Percentiles rank a stretch among this genome's conserved stretches.
These are phyloP conservation scores for Percopsis omiscomaycus DNA, from an alignment of 2,797 vertebrate species.

Conservation along the genomic window DNA sequence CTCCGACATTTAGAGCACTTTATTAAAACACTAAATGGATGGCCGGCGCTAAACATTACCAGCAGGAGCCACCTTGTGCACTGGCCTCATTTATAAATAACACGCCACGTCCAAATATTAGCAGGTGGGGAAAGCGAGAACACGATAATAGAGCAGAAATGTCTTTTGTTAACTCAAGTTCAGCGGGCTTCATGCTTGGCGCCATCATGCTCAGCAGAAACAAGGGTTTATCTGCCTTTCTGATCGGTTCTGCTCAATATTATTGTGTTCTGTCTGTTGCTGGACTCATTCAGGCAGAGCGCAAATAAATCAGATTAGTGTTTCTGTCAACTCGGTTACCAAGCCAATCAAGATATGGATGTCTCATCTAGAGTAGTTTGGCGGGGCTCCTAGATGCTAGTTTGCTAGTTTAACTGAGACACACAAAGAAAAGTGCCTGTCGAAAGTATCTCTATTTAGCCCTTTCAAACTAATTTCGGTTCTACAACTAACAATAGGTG, in stretches of 20 bases:
- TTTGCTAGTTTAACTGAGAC: background rate
- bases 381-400: conserved; percentile 18
- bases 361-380: conserved; percentile 13
- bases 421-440: conserved; percentile 21
- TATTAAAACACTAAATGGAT: conserved; percentile 30
- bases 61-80: conserved; percentile 39
- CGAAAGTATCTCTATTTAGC: conserved; percentile 20
- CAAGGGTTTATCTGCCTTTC: conserved; percentile 31
- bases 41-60: conserved; percentile 32
- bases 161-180: conserved; percentile 20
- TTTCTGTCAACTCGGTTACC: conserved; percentile 53
- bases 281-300: conserved; percentile 49
- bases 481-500: background rate
- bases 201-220: conserved; percentile 13
- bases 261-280: conserved; percentile 36
- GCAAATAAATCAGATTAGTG: conserved; percentile 59
- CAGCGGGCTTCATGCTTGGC: conserved; percentile 14
- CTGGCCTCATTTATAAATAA: conserved; percentile 51
- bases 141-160: conserved; percentile 53
- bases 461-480: conserved; percentile 9
- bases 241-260: background rate
- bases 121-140: conserved; percentile 30
- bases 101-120: conserved; percentile 48
- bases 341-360: conserved; percentile 41
- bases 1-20: conserved; percentile 33